Base-by-base conservation (phyloP, 2,888 invertebrate genomes). In the Ectemnius cavifrons region DNA sequence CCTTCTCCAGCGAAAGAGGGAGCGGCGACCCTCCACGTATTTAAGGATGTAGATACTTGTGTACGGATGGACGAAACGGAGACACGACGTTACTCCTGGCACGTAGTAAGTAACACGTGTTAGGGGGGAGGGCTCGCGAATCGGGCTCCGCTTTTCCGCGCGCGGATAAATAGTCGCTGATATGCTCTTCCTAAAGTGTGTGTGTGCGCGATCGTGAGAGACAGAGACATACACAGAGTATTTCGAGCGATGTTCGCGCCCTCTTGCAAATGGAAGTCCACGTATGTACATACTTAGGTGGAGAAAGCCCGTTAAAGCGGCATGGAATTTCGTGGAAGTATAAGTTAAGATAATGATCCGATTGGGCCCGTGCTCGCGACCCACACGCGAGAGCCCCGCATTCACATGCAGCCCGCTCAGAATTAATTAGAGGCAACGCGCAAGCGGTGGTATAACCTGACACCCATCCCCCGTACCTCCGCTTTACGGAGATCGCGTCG, bases 91-190 rank as follows among this genome's bases (percentile, higher is more conserved):
- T 82, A 80, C 82, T 77, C 58, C 75, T 72, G 73, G 73, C 82
- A 82, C 82, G 82, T 82, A 78, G 82, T 82, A 82, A 82, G 69
- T 82, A 82, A 82, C 82, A 80, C 70, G 78, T 82, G 82, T 82
- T 80, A 77, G 79, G 77, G 58, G 67, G 52, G 75, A 77, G 71
- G 67, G 67, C 62, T 66, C 81, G 71, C 71, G 71, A 79, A 77
- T 79, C 81, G 65, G 63, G 67, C 27, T 58, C 69, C 57, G 58
- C 67, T 46, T 60, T 67, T 69, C 57, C 63, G 57, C 67, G 66
- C 20, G 52, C 59, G 79, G 73, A 81, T 81, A 79, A 79, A 79
- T 79, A 81, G 72, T 77, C 65, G 8, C 37, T 37, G 37, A 37
- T 37, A 37, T 37, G 37, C 3, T 8, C 37, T 11, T 37, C 23